A percentile compares a stretch with the other conserved stretches of the same genome.
Conservation (phyloP, 2,888 invertebrate genomes). For the Spodoptera picta region DNA sequence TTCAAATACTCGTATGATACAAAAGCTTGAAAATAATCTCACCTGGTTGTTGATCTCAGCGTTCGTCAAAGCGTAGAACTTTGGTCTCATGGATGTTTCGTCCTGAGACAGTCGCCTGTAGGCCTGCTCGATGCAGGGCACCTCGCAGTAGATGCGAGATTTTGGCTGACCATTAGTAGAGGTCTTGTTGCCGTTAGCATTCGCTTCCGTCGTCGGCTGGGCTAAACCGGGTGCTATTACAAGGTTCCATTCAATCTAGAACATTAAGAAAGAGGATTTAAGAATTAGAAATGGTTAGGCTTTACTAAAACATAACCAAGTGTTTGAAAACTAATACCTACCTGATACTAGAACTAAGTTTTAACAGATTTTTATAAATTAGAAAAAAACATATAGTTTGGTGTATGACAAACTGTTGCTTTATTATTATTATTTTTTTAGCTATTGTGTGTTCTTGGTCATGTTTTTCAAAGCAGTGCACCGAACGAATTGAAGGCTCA, state of each 20-base stretch:
- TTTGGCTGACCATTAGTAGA: conserved; percentile 74
- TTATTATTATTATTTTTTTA: no score
- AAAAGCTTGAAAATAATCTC: conserved; percentile 9
- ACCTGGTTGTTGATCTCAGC: conserved; percentile 91
- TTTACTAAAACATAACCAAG: no score
- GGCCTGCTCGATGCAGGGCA: conserved; percentile 81
- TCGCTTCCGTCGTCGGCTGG: conserved; percentile 72
- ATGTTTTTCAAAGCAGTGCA: no score
- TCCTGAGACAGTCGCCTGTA: conserved; percentile 83
- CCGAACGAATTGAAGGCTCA: no score
- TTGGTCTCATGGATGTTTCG: conserved; percentile 94
- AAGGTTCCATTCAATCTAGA: conserved; percentile 85
- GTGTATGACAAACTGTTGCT: no score
- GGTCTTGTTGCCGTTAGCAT: conserved; percentile 68
- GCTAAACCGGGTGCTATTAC: conserved; percentile 83
- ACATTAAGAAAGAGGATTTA: not conserved
- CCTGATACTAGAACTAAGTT: no score
- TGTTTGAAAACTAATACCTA: no score
- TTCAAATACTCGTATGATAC: no score
- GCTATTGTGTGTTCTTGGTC: no score
- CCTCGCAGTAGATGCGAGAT: conserved; percentile 84
- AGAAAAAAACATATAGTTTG: no score
- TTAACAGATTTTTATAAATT: no score
- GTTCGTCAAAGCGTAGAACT: conserved; percentile 96
- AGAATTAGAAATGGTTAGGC: no score